These are phyloP conservation scores for Pygmarrhopalites habei DNA, from an alignment of 1,140 invertebrate genomes.

Conservation along the genomic window DNA sequence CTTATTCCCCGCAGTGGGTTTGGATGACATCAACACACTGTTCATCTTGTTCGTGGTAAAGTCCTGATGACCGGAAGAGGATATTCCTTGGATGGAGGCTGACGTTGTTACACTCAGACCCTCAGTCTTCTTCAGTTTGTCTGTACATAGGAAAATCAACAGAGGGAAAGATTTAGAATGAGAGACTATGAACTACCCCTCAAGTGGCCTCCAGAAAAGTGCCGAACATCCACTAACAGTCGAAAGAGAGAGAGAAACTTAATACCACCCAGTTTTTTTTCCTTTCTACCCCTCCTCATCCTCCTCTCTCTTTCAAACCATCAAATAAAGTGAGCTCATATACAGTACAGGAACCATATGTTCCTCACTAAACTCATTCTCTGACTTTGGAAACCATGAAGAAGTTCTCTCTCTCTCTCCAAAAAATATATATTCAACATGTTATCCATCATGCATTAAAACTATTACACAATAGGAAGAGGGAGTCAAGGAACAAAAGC, in stretches of 20 bases:
- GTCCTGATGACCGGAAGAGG: constrained; percentile 20
- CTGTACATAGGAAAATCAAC: constrained; percentile 15
- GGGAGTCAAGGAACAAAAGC: no score
- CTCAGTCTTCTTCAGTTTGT: constrained; percentile 34
- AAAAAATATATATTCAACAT: no score
- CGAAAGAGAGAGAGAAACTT: neutral
- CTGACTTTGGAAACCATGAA: no score
- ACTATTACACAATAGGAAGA: no score
- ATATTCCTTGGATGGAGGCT: constrained; percentile 10
- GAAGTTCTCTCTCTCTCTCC: no score
- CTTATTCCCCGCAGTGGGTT: constrained; percentile 8
- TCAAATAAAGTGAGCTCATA: neutral
- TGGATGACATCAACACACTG: constrained; percentile 8
- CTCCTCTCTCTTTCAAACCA: no score
- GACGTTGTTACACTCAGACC: constrained; percentile 4
- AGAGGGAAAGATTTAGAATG: neutral
- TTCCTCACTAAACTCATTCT: no score
- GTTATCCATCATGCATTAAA: no score
- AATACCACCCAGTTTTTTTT: constrained; percentile 4
- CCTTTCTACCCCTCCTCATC: no score
- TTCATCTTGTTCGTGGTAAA: constrained; percentile 9
- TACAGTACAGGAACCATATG: neutral
- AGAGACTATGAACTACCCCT: neutral
- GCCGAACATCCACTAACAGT: no score
- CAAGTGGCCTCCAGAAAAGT: neutral